Percentiles rank a stretch among this genome's conserved stretches.
Evolutionary conservation across 2,797 vertebrate species (phyloP).

Genomic region (Gallinago solitaria): DNA sequence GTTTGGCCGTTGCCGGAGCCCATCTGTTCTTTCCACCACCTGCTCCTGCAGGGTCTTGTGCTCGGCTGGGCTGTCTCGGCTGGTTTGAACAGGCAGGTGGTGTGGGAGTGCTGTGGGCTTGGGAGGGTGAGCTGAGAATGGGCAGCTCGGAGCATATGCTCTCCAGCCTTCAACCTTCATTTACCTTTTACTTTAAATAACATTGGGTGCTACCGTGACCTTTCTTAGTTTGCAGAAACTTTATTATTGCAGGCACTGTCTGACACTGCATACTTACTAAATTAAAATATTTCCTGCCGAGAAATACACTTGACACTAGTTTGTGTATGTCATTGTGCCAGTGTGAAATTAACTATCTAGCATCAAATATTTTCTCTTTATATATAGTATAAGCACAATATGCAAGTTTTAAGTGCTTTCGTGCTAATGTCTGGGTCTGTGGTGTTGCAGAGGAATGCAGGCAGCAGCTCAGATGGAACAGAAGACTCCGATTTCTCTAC

Average conservation of each 20-base stretch:
- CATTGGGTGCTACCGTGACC: accelerated
- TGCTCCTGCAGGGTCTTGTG: neutral
- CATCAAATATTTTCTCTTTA: neutral
- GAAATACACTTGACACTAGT: neutral
- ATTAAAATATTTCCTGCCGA: neutral
- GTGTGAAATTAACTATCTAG: neutral
- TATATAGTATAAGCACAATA: neutral
- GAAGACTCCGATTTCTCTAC: constrained; percentile 98
- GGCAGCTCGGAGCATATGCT: accelerated
- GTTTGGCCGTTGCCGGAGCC: neutral
- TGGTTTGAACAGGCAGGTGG: neutral
- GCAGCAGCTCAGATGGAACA: constrained; percentile 95
- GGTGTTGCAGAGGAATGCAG: constrained; percentile 89
- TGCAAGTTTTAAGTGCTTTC: neutral
- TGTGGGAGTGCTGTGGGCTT: neutral
- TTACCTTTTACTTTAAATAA: neutral
- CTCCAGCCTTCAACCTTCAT: neutral
- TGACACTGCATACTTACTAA: accelerated
- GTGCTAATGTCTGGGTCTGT: constrained; percentile 52
- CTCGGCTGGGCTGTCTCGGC: neutral
- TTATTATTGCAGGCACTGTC: neutral
- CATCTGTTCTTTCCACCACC: neutral
- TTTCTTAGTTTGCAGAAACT: neutral
- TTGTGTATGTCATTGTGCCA: neutral
- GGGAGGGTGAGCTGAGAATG: accelerated